A percentile compares a stretch with the other conserved stretches of the same genome.
phyloP scores from a whole-genome alignment of 2,113 vertebrate species.

The Andinoacara biseriatus region DNA sequence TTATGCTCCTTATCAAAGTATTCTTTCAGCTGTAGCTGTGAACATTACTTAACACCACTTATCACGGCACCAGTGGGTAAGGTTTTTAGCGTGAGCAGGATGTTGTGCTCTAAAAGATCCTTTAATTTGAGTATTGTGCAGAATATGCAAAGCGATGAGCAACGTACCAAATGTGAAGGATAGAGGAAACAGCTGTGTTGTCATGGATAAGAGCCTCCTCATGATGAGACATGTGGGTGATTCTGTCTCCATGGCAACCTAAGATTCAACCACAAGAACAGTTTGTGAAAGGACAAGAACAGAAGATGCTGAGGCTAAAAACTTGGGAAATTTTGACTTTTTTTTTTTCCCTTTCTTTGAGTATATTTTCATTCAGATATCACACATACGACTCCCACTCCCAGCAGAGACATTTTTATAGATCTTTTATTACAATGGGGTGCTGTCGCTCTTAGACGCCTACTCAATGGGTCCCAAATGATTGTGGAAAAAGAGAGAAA shows the following conservation, averaged over 20 bases:
- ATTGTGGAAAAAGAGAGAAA: conserved; percentile 17
- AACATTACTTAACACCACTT: not conserved
- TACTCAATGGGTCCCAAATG: not conserved
- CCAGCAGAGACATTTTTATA: conserved; percentile 12
- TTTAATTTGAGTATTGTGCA: conserved; percentile 46
- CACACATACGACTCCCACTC: conserved; percentile 34
- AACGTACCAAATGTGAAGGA: conserved; percentile 62
- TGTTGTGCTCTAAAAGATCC: conserved; percentile 10
- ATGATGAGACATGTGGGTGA: conserved; percentile 69
- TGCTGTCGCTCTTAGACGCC: conserved; percentile 16
- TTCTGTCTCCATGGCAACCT: conserved; percentile 71
- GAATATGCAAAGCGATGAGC: conserved; percentile 59
- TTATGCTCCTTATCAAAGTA: not conserved
- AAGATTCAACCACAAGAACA: conserved; percentile 49
- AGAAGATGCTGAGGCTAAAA: conserved; percentile 50
- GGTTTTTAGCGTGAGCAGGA: conserved; percentile 20
- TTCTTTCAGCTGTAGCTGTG: not conserved
- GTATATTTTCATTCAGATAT: conserved; percentile 35
- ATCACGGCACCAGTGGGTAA: not conserved
- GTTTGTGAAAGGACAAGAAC: conserved; percentile 45
- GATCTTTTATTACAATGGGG: conserved; percentile 33
- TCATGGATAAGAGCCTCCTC: conserved; percentile 69
- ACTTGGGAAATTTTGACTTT: conserved; percentile 49
- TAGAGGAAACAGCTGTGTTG: conserved; percentile 74
- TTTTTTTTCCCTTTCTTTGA: not conserved